phyloP scores from a whole-genome alignment of 1,140 invertebrate genomes.

The Octopus bimaculoides region DNA sequence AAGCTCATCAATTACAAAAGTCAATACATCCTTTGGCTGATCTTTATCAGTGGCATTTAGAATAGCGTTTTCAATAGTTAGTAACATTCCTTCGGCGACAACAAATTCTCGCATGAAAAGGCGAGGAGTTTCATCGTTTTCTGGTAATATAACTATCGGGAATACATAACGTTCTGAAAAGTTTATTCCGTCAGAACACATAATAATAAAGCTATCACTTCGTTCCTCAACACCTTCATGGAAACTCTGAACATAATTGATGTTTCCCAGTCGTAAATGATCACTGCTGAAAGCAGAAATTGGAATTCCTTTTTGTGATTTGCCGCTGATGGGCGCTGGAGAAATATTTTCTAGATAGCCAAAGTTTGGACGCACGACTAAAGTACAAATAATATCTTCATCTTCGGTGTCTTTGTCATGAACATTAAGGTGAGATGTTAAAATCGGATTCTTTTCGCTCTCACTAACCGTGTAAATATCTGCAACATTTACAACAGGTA shows the following conservation, averaged over 20 bases:
- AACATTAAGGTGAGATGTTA: slow-evolving; percentile 46
- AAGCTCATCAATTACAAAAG: slow-evolving; percentile 47
- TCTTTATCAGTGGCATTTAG: slow-evolving; percentile 56
- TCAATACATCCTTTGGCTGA: slow-evolving; percentile 50
- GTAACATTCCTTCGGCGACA: slow-evolving; percentile 55
- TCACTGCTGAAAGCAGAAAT: slow-evolving; percentile 50
- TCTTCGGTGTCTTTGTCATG: slow-evolving; percentile 54
- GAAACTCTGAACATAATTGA: slow-evolving; percentile 58
- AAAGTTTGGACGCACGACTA: slow-evolving; percentile 49
- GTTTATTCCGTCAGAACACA: slow-evolving; percentile 57
- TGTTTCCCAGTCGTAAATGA: slow-evolving; percentile 45
- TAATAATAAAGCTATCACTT: slow-evolving; percentile 49
- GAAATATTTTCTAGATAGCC: slow-evolving; percentile 57
- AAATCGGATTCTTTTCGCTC: slow-evolving; percentile 48
- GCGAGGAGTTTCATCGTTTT: slow-evolving; percentile 58
- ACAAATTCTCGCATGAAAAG: slow-evolving; percentile 54
- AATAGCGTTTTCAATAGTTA: slow-evolving; percentile 56
- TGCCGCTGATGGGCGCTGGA: slow-evolving; percentile 51
- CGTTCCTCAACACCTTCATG: slow-evolving; percentile 54
- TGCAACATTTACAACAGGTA: slow-evolving; percentile 39
- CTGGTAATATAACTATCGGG: slow-evolving; percentile 50
- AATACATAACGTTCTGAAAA: slow-evolving; percentile 39
- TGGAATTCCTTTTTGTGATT: slow-evolving; percentile 47
- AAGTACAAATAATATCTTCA: slow-evolving; percentile 52
- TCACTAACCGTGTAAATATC: slow-evolving; percentile 49